Evolutionary conservation across 2,888 invertebrate species (phyloP).

Genomic region (Megamerina dolium): DNA sequence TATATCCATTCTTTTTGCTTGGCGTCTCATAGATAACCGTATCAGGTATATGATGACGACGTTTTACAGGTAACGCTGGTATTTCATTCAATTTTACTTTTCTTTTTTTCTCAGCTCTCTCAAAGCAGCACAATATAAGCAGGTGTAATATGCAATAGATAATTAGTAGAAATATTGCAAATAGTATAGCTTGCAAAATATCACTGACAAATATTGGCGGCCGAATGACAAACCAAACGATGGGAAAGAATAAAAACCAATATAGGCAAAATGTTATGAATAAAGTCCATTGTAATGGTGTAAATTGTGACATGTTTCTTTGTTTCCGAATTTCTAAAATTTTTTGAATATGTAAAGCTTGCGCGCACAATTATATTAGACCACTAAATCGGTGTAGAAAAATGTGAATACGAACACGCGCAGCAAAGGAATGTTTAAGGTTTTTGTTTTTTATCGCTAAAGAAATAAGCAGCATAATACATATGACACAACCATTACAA

Average conservation of each 20-base stretch:
- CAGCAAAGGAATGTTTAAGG: too few species aligned
- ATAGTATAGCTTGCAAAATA: conserved; percentile 18
- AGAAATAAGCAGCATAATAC: too few species aligned
- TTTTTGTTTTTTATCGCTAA: too few species aligned
- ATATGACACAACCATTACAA: too few species aligned
- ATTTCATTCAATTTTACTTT: background rate
- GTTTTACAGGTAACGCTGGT: background rate
- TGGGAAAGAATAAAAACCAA: conserved; percentile 29
- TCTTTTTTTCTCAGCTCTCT: conserved; percentile 4
- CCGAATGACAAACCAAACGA: conserved; percentile 27
- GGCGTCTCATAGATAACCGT: conserved; percentile 8
- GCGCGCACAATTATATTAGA: too few species aligned
- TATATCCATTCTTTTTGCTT: background rate
- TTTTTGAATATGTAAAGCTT: too few species aligned
- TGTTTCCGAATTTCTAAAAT: too few species aligned
- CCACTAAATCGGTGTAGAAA: too few species aligned
- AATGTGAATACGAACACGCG: too few species aligned
- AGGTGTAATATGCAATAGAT: conserved; percentile 22
- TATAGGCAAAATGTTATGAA: conserved; percentile 23
- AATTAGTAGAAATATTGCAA: conserved; percentile 20
- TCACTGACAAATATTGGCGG: conserved; percentile 20
- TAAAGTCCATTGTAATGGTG: conserved; percentile 15
- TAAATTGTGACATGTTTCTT: conserved; percentile 7
- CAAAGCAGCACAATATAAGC: conserved; percentile 21
- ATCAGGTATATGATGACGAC: background rate